Base-by-base conservation (phyloP, 2,888 invertebrate genomes). In the Graphium colonna region DNA sequence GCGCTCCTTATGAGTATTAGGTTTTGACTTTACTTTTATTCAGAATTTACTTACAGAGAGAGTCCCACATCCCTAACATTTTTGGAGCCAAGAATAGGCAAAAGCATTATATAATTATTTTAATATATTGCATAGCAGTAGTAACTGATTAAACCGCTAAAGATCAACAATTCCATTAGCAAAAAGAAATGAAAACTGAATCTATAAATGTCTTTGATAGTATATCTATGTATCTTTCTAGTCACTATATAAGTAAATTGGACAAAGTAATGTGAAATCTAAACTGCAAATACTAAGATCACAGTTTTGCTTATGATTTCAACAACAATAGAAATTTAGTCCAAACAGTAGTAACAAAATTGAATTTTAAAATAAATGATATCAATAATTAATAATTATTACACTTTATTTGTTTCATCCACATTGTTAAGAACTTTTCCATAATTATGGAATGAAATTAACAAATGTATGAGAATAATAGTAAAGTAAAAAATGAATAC, bases 401-500 rank as follows among this genome's bases (percentile, higher is more conserved):
- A 50, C 18, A 41, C 33, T 33, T 26, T 3, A 21, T 21, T 21
- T 21, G 3, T 3, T 21, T 21, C 21, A 21, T 21, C 21, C 21
- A 21, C 21, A 5, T 21, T 21, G 21, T 21, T 21, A 21, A 21
- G 5, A 21, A 21, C 5, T 21, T n/a, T n/a, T n/a, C 7, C 13
- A 36, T 36, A 36, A 1, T 36, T 4, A 36, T n/a, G 12, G 12
- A 1, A 36, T 36, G 12, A 1, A n/a, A 43, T 38, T 43, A 39
- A 26, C 12, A 12, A 39, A 31, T 45, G 5, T 12, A 7, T 33
- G 31, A 48, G 64, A 73, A 67, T 74, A 76, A 73, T 67, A 71
- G 71, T 74, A 68, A 69, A 76, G 67, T 75, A 73, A 69, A 73
- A 73, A 65, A 74, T 75, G 71, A 76, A 79, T 72, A 77, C 71